Evolutionary conservation across 2,888 invertebrate species (phyloP), one percentile per base, ranked within the genome.

Genomic region (Panzeria rudis): DNA sequence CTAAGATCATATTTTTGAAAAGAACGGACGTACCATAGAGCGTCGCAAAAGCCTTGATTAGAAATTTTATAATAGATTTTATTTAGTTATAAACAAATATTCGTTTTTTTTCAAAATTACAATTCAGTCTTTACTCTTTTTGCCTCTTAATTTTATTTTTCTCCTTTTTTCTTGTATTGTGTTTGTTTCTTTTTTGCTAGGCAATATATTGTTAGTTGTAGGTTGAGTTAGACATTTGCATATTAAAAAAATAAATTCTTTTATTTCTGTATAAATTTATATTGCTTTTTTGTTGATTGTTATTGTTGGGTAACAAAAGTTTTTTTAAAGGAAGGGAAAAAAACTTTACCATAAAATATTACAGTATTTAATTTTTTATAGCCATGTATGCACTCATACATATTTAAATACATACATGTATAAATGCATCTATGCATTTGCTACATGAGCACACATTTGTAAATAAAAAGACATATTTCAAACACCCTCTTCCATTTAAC

Each of bases 401-500:
- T 50, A 17, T 68, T 20, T 13, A 54, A 9, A 38, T 44, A 5
- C 50, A 41, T 81, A 56, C 11, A 41, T 23, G 6, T 17, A 52
- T 13, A 32, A 11, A 41, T 64, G 52, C 61, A 78, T 20, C 29
- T 59, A 25, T 38, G 64, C 59, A 77, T 35, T 50, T 29, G 15
- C 56, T 35, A 9, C 50, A 61, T 35, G 2, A 3, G 13, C 9
- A 54, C 13, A 9, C 17, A 35, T 23, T 7, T 23, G 29, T 6
- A 61, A 9, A 38, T 41, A 41, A 38, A 35, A 17, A 69, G 38
- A 50, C 29, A 56, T 72, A 35, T 73, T 38, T 73, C 17, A 73
- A 73, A 72, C 44, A 62, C 61, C 80, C 50, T 66, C 50, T 54
- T 73, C 29, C 68, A 81, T 81, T 81, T 68, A 68, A 68, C 73